Evolutionary conservation across 2,888 invertebrate genomes (phyloP), one percentile per base, ranked within the genome.

Genomic region (Epistrophella euchroma): DNA sequence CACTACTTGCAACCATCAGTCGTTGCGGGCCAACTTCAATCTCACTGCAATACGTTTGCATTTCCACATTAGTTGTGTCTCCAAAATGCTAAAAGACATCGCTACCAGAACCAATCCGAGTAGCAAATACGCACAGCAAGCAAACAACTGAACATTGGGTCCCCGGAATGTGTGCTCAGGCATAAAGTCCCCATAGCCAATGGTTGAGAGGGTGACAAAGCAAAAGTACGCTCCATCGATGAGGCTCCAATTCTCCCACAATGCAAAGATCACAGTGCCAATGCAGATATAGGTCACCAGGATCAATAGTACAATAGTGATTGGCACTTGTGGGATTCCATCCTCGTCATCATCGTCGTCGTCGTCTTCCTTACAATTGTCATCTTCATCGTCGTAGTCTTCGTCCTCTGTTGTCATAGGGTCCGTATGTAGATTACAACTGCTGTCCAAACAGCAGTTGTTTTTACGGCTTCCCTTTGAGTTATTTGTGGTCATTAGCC

Each of bases 201-300:
- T 97, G 4, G 97, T 97, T 0, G 96, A 95, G 88, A 97, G 93
- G 3, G 97, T 96, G 88, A 97, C 96, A 92, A 97, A 97, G 91
- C 97, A 97, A 92, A 97, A 97, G 92, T 97, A 97, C 4, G 96
- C 95, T 9, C 96, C 96, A 90, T 97, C 97, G 56, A 97, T 93
- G 91, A 96, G 95, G 81, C 95, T 95, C 96, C 96, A 96, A 89
- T 95, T 95, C 90, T 96, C 96, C 94, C 96, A 96, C n/a, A 95
- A 93, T 19, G 96, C 95, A 92, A 97, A 96, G 81, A 96, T 94
- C 35, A 95, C 94, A 0, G 97, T 97, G 1, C 97, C 97, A 11
- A 95, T 93, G 89, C 95, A 95, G 87, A 97, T 94, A 92, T 97
- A 97, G 55, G 94, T 94, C 66, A 95, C 93, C 56, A 97, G 94